phyloP scores from a whole-genome alignment of 2,888 invertebrate genomes.

The Platerodrilus igneus region DNA sequence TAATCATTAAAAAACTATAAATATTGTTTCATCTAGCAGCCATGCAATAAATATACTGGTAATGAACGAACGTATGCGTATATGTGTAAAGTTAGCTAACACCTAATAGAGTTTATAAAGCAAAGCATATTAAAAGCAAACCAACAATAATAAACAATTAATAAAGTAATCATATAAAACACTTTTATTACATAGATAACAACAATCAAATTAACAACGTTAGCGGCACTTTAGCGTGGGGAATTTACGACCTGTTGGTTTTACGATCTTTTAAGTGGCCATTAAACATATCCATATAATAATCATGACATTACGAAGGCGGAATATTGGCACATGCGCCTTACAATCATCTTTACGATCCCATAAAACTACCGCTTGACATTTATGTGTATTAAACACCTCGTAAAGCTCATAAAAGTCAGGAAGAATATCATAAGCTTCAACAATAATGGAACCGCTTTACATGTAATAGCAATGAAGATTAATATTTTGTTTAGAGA shows the following conservation, averaged over 20 bases:
- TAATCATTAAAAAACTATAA: too few relatives aligned
- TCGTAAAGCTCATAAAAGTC: conserved; percentile 46
- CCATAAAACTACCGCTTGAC: conserved; percentile 45
- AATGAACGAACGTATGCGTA: too few relatives aligned
- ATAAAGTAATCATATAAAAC: conserved; percentile 7
- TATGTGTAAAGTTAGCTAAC: too few relatives aligned
- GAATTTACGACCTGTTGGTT: conserved; percentile 29
- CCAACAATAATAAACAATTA: conserved; percentile 11
- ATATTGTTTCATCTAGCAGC: too few relatives aligned
- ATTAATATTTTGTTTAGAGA: too few relatives aligned
- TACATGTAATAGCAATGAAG: too few relatives aligned
- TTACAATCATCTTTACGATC: conserved; percentile 40
- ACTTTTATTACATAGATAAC: conserved; percentile 17
- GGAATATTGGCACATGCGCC: conserved; percentile 40
- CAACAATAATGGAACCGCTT: too few relatives aligned
- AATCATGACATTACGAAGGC: conserved; percentile 34
- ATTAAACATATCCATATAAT: conserved; percentile 34
- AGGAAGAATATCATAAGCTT: too few relatives aligned
- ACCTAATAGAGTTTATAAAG: too few relatives aligned
- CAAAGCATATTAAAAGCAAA: too few relatives aligned
- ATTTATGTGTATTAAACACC: conserved; percentile 46
- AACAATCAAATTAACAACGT: conserved; percentile 23
- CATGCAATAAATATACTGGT: too few relatives aligned
- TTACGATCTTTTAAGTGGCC: conserved; percentile 40
- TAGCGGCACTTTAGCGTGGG: conserved; percentile 23